These are phyloP conservation scores for Atherix ibis DNA, from an alignment of 2,888 invertebrate genomes.

Conservation along the genomic window DNA sequence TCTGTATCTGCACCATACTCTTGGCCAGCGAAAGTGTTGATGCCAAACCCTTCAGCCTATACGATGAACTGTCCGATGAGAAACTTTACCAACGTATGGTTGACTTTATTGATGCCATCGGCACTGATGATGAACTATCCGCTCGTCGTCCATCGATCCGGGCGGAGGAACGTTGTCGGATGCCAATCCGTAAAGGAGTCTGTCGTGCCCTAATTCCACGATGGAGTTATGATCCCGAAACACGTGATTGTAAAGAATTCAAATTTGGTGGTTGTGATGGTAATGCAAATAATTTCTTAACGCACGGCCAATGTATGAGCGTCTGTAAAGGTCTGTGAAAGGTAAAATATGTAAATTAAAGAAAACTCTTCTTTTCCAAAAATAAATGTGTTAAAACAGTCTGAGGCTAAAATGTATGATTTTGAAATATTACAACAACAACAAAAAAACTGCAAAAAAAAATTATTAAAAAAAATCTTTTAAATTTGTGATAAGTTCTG, in stretches of 20 bases:
- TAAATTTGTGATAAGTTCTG: no score
- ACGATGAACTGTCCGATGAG: slow-evolving; percentile 24
- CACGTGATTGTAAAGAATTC: slow-evolving; percentile 35
- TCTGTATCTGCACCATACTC: no score
- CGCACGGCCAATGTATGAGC: slow-evolving; percentile 34
- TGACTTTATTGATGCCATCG: slow-evolving; percentile 28
- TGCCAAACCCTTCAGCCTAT: no score
- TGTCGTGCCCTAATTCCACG: slow-evolving; percentile 31
- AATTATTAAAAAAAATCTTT: no score
- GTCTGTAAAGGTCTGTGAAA: slow-evolving; percentile 33
- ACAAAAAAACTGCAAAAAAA: no score
- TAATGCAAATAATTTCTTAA: slow-evolving; percentile 38
- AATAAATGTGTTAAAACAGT: no score
- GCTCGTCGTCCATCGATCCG: background rate
- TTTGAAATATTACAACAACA: no score
- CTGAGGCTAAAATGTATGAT: no score
- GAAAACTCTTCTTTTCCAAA: no score
- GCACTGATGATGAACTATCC: slow-evolving; percentile 18
- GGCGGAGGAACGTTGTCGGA: slow-evolving; percentile 7
- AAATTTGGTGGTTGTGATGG: slow-evolving; percentile 41
- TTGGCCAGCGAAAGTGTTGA: no score
- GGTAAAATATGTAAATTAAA: no score
- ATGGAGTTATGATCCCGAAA: slow-evolving; percentile 34
- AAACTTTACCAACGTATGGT: slow-evolving; percentile 3
- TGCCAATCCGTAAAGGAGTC: slow-evolving; percentile 25